These are phyloP conservation scores for Calcarius lapponicus DNA, from an alignment of 2,797 vertebrate species.

Conservation along the genomic window DNA sequence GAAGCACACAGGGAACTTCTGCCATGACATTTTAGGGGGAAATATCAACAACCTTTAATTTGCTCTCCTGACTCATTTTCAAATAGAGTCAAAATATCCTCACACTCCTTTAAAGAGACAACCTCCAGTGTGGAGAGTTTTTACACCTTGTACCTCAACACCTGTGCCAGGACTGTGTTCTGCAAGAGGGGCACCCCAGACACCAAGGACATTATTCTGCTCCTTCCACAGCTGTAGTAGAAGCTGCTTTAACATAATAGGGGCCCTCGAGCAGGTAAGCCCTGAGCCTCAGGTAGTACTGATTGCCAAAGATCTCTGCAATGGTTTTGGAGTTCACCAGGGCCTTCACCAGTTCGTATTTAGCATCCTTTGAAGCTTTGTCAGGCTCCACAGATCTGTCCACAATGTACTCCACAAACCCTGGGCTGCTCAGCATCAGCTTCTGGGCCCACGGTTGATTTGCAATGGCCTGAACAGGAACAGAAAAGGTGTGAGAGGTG, in stretches of 20 bases:
- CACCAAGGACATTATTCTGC: constrained; percentile 78
- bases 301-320: constrained; percentile 86
- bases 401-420: constrained; percentile 93
- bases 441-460: constrained; percentile 92
- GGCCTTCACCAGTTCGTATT: constrained; percentile 91
- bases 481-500: background rate
- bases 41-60: background rate
- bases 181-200: background rate
- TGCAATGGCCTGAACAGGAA: constrained; percentile 85
- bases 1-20: background rate
- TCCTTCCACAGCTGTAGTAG: constrained; percentile 88
- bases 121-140: background rate
- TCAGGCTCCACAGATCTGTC: constrained; percentile 89
- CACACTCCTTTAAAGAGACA: constrained; percentile 19
- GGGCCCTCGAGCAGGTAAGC: constrained; percentile 90
- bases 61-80: background rate
- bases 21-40: background rate
- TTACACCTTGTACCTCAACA: background rate
- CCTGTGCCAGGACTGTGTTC: background rate
- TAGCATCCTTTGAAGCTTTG: constrained; percentile 93
- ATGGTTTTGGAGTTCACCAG: constrained; percentile 86
- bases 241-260: constrained; percentile 88
- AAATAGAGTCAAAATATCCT: background rate
- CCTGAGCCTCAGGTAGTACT: constrained; percentile 88
- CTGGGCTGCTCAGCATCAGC: constrained; percentile 88